Evolutionary conservation across 2,797 vertebrate species (phyloP).

Genomic region (Scolopax bukidnonensis): DNA sequence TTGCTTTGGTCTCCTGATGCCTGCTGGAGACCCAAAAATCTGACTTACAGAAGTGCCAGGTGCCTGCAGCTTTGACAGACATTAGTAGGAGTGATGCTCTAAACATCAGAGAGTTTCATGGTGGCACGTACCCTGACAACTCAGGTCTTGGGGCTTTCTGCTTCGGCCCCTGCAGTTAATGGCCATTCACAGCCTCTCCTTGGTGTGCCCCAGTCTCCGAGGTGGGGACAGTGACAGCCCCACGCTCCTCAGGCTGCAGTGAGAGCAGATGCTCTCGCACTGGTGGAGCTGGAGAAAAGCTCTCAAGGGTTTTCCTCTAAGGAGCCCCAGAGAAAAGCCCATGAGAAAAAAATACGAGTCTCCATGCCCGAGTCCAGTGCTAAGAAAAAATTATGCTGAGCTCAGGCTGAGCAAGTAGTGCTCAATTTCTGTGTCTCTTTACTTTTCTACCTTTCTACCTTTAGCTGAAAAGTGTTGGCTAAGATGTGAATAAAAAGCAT

Average conservation of each 20-base stretch:
- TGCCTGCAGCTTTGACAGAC: not conserved
- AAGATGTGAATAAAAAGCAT: not conserved
- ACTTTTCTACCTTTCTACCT: not conserved
- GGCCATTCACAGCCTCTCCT: not conserved
- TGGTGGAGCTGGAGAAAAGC: not conserved
- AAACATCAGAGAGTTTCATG: not conserved
- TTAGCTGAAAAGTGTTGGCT: not conserved
- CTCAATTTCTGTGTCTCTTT: not conserved
- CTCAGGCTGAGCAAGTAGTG: not conserved
- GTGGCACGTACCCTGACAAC: not conserved
- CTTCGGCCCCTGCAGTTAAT: not conserved
- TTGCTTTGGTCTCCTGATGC: not conserved
- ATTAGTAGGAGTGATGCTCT: not conserved
- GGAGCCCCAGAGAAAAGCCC: not conserved
- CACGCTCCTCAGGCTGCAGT: fast-evolving
- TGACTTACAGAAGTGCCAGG: not conserved
- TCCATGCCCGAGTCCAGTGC: not conserved
- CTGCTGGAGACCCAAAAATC: not conserved
- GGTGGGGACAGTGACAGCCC: fast-evolving
- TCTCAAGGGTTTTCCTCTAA: not conserved
- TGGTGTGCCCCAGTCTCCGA: not conserved
- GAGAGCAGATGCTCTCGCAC: not conserved
- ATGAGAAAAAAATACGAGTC: not conserved
- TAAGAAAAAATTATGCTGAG: not conserved
- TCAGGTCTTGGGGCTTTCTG: not conserved